A percentile compares a stretch with the other conserved stretches of the same genome.
Conservation (phyloP, 2,113 vertebrate genomes). For the Bufo gargarizans region DNA sequence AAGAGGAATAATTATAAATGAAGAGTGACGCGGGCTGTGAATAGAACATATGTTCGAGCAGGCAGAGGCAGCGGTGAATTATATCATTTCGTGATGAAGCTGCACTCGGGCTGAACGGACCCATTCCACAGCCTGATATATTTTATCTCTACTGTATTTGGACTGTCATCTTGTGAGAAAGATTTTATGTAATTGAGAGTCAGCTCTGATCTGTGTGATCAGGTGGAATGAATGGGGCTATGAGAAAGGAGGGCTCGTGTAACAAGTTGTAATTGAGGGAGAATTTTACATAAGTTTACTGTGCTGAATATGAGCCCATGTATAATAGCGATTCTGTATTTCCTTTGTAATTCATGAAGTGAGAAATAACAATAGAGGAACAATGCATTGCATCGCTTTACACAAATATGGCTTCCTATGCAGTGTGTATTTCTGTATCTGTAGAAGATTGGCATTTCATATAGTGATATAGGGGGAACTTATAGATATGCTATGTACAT, state of each 20-base stretch:
- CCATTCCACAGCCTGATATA: slow-evolving; percentile 96
- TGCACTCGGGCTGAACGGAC: slow-evolving; percentile 91
- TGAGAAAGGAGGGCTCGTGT: slow-evolving; percentile 71
- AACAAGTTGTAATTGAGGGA: slow-evolving; percentile 75
- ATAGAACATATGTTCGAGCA: slow-evolving; percentile 92
- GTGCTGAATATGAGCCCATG: slow-evolving; percentile 63
- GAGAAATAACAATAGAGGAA: background rate
- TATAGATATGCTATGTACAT: too few relatives aligned
- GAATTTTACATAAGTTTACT: slow-evolving; percentile 66
- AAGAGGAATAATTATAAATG: slow-evolving; percentile 91
- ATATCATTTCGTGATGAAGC: slow-evolving; percentile 87
- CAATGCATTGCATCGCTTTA: background rate
- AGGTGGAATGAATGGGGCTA: slow-evolving; percentile 66
- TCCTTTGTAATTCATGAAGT: slow-evolving; percentile 41
- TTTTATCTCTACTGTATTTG: slow-evolving; percentile 88
- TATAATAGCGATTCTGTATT: slow-evolving; percentile 61
- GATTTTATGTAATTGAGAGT: slow-evolving; percentile 91
- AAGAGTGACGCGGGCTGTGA: slow-evolving; percentile 91
- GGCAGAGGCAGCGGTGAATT: slow-evolving; percentile 82
- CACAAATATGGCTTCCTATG: background rate
- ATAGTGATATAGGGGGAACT: too few relatives aligned
- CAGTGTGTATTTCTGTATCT: background rate
- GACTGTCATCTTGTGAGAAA: slow-evolving; percentile 88
- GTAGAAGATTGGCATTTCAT: background rate
- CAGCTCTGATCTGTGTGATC: slow-evolving; percentile 87